phyloP scores from a whole-genome alignment of 2,888 invertebrate genomes.

The Drosophila paramelanica region DNA sequence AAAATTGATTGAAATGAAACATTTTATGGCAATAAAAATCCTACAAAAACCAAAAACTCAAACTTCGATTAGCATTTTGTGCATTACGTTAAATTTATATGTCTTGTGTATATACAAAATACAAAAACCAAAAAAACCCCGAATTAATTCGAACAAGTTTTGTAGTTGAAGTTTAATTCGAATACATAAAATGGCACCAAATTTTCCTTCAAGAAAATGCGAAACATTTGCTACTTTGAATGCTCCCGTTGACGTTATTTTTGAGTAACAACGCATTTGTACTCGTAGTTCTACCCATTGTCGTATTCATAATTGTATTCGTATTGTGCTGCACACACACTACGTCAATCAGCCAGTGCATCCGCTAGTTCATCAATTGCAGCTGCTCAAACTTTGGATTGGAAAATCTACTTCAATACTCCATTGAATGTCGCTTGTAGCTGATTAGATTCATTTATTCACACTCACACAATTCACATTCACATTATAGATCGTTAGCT shows the following conservation, averaged over 20 bases:
- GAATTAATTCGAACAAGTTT: conserved; percentile 22
- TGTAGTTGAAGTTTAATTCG: conserved; percentile 29
- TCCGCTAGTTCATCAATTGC: conserved; percentile 3
- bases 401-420: conserved; percentile 3
- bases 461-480: conserved; percentile 3
- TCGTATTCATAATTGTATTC: conserved; percentile 1
- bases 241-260: conserved; percentile 36
- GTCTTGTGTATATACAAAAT: conserved; percentile 44
- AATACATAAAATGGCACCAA: conserved; percentile 27
- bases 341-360: conserved; percentile 2
- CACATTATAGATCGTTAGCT: conserved; percentile 24
- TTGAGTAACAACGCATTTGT: conserved; percentile 22
- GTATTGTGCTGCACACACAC: not conserved
- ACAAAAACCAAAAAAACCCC: conserved; percentile 13
- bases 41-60: not conserved
- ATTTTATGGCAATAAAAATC: conserved; percentile 1
- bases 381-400: conserved; percentile 25
- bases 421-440: conserved; percentile 33
- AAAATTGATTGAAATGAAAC: not conserved
- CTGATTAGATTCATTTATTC: conserved; percentile 9
- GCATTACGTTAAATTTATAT: conserved; percentile 37
- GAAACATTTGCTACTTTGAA: conserved; percentile 29
- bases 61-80: conserved; percentile 53
- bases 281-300: conserved; percentile 1
- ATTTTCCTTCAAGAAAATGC: conserved; percentile 10